These are phyloP conservation scores for Odontophorus gujanensis DNA, from an alignment of 2,113 vertebrate genomes.

Conservation along the genomic window DNA sequence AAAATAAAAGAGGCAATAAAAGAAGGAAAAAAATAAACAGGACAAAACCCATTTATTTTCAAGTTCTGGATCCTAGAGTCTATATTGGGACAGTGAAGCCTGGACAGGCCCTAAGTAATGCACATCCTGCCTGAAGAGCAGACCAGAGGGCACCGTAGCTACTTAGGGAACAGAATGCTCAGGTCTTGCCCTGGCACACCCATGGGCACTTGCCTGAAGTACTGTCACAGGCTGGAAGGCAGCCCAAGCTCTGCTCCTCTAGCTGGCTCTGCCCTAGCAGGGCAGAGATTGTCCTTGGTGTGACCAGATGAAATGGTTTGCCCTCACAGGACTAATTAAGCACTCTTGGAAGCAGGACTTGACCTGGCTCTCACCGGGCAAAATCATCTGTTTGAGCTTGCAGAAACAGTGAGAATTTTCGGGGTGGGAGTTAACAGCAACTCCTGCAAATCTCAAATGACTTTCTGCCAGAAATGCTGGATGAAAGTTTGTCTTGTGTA, in stretches of 20 bases:
- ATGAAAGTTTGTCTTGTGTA: not conserved
- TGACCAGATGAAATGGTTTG: not conserved
- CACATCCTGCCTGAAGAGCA: not conserved
- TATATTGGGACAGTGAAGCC: not conserved
- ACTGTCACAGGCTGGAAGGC: not conserved
- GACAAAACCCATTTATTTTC: not conserved
- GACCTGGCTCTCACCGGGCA: not conserved
- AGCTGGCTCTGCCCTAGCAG: not conserved
- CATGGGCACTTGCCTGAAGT: fast-evolving
- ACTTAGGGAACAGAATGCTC: fast-evolving
- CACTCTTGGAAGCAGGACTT: not conserved
- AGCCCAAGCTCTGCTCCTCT: not conserved
- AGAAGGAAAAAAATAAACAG: not conserved
- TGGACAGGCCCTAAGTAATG: not conserved
- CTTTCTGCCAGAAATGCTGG: not conserved
- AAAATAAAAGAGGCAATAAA: not conserved
- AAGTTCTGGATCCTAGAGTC: not conserved
- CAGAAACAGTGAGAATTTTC: not conserved
- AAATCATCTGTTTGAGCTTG: not conserved
- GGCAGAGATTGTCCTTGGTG: fast-evolving
- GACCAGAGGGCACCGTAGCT: fast-evolving
- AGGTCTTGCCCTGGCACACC: not conserved
- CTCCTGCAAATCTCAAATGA: not conserved
- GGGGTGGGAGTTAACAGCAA: not conserved
- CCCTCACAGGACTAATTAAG: not conserved